These are phyloP conservation scores for Typhlichthys subterraneus DNA, from an alignment of 2,797 vertebrate species.

Conservation along the genomic window DNA sequence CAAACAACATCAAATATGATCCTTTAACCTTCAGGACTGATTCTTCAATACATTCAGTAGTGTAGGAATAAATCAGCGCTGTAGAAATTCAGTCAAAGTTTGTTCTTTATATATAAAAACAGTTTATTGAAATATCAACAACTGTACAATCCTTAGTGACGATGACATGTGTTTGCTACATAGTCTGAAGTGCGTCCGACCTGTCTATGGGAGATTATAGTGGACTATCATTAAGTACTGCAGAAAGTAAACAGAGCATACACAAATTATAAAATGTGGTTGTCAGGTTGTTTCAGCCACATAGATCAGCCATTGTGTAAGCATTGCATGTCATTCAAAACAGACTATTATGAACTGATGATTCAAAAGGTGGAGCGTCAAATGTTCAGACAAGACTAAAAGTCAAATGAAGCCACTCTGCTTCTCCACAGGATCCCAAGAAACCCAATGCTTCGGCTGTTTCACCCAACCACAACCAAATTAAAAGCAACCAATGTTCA, in stretches of 20 bases:
- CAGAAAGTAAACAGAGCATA: conserved; percentile 55
- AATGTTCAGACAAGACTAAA: conserved; percentile 47
- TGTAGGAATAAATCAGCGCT: conserved; percentile 3
- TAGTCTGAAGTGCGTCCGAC: conserved; percentile 77
- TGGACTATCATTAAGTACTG: conserved; percentile 55
- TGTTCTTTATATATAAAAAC: conserved; percentile 76
- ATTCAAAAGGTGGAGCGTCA: conserved; percentile 41
- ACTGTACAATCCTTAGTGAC: conserved; percentile 84
- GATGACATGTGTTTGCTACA: conserved; percentile 81
- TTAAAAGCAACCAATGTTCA: conserved; percentile 58
- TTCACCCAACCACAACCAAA: conserved; percentile 25
- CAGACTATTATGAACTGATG: conserved; percentile 47
- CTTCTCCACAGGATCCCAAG: conserved; percentile 33
- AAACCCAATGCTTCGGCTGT: conserved; percentile 41
- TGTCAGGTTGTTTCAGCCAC: conserved; percentile 39
- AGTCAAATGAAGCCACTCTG: conserved; percentile 52
- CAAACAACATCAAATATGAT: conserved; percentile 7
- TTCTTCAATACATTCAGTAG: not conserved
- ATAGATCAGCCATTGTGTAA: conserved; percentile 43
- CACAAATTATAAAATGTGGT: conserved; percentile 48
- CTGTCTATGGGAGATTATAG: conserved; percentile 53
- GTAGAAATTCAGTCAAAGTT: conserved; percentile 56
- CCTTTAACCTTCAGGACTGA: not conserved
- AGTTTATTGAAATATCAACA: conserved; percentile 88
- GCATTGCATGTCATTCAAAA: conserved; percentile 56